A percentile compares a stretch with the other conserved stretches of the same genome.
These are phyloP conservation scores for Dasypus novemcinctus DNA, from an alignment of 2,113 vertebrate species.

Conservation along the genomic window DNA sequence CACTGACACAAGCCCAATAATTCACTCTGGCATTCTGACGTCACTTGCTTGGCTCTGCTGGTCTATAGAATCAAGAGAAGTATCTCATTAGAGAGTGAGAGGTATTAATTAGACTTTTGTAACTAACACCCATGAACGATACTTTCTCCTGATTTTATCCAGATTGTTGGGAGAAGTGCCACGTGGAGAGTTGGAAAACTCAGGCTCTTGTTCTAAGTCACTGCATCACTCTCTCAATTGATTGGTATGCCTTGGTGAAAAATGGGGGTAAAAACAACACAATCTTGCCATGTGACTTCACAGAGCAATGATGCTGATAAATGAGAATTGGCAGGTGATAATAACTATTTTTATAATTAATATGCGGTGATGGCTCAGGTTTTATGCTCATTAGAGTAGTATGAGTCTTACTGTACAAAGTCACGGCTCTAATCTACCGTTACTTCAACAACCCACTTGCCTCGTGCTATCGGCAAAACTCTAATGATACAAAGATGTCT, in stretches of 20 bases:
- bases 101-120: slow-evolving; percentile 62
- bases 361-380: not conserved
- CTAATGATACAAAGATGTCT: not conserved
- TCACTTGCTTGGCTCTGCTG: slow-evolving; percentile 51
- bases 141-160: slow-evolving; percentile 20
- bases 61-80: slow-evolving; percentile 40
- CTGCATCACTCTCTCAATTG: not conserved
- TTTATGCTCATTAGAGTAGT: not conserved
- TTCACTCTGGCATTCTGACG: slow-evolving; percentile 62
- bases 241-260: not conserved
- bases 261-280: not conserved
- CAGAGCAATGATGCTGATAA: not conserved
- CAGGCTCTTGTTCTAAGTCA: not conserved
- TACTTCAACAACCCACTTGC: slow-evolving; percentile 6
- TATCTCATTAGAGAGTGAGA: slow-evolving; percentile 58
- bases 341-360: slow-evolving; percentile 42
- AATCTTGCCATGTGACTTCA: not conserved
- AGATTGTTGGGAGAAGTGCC: not conserved
- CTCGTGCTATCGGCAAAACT: slow-evolving; percentile 24
- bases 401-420: not conserved
- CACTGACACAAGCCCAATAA: slow-evolving; percentile 69
- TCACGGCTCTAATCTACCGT: slow-evolving; percentile 13
- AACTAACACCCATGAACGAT: not conserved
- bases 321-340: slow-evolving; percentile 6
- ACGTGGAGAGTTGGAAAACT: slow-evolving; percentile 7